phyloP scores from a whole-genome alignment of 2,888 invertebrate genomes.

The Hyposoter dolosus region DNA sequence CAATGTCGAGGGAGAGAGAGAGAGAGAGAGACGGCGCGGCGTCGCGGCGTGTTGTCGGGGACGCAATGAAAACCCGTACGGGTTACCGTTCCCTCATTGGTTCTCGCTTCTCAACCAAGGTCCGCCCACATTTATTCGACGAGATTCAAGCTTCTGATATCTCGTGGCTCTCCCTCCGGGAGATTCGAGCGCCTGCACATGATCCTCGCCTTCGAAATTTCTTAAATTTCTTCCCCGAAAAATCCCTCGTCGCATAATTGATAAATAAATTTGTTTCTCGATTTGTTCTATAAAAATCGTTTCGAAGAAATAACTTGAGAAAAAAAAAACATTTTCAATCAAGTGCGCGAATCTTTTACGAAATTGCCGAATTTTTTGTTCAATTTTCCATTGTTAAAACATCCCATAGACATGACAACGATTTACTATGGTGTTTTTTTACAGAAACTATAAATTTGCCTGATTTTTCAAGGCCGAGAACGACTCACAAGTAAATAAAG shows the following conservation, averaged over 20 bases:
- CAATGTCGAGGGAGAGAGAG: constrained; percentile 21
- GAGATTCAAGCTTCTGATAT: constrained; percentile 61
- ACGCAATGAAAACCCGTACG: constrained; percentile 61
- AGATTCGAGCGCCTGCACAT: constrained; percentile 55
- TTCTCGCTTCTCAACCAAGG: constrained; percentile 24
- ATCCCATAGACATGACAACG: neutral
- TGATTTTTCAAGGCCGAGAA: neutral
- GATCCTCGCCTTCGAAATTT: neutral
- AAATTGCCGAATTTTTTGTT: neutral
- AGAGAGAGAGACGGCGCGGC: neutral
- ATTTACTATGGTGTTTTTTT: neutral
- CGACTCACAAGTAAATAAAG: neutral
- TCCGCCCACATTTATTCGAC: constrained; percentile 68
- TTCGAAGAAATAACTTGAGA: neutral
- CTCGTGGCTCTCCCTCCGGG: constrained; percentile 9
- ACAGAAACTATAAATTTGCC: neutral
- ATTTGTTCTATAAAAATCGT: neutral
- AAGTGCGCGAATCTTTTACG: too few species aligned
- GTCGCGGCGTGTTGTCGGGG: constrained; percentile 48
- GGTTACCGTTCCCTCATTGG: constrained; percentile 65
- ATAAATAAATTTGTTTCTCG: neutral
- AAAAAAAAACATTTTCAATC: neutral
- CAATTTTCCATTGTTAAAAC: neutral
- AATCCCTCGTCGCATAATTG: neutral
- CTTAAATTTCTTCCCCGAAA: neutral